Evolutionary conservation across 2,113 vertebrate species (phyloP).

Genomic region (Rutilus rutilus): DNA sequence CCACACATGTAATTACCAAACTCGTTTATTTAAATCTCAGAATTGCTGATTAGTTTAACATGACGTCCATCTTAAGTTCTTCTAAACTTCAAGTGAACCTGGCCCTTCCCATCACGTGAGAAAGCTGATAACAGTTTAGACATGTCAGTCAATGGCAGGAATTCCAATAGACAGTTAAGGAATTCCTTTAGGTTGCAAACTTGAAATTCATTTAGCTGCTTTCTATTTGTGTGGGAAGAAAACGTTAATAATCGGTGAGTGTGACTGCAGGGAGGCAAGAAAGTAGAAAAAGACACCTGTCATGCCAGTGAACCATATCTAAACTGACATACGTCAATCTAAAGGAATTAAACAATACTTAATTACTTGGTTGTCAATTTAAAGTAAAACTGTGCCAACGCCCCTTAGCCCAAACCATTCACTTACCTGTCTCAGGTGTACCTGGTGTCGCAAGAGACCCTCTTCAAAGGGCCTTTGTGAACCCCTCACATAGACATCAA

Average conservation of each 20-base stretch:
- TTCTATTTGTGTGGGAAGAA: slow-evolving; percentile 20
- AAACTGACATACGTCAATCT: background rate
- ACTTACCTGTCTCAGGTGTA: slow-evolving; percentile 46
- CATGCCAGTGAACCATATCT: slow-evolving; percentile 9
- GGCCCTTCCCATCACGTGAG: background rate
- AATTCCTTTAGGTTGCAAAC: slow-evolving; percentile 25
- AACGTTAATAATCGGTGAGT: background rate
- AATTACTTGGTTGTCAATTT: background rate
- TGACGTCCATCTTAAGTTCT: background rate
- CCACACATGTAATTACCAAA: background rate
- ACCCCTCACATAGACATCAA: background rate
- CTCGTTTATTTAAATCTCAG: background rate
- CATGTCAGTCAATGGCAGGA: background rate
- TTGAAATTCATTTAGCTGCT: slow-evolving; percentile 2
- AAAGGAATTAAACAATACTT: background rate
- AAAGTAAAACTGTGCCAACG: slow-evolving; percentile 7
- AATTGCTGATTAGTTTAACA: background rate
- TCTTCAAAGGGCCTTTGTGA: slow-evolving; percentile 2
- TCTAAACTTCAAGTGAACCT: slow-evolving; percentile 14
- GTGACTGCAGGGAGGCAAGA: background rate
- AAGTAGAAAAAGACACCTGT: background rate
- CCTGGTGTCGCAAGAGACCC: background rate
- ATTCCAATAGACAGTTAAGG: slow-evolving; percentile 17
- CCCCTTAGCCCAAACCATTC: background rate
- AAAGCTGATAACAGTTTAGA: slow-evolving; percentile 9